Conservation (phyloP, 1,140 invertebrate genomes). For the Xylocopa sonorina region DNA sequence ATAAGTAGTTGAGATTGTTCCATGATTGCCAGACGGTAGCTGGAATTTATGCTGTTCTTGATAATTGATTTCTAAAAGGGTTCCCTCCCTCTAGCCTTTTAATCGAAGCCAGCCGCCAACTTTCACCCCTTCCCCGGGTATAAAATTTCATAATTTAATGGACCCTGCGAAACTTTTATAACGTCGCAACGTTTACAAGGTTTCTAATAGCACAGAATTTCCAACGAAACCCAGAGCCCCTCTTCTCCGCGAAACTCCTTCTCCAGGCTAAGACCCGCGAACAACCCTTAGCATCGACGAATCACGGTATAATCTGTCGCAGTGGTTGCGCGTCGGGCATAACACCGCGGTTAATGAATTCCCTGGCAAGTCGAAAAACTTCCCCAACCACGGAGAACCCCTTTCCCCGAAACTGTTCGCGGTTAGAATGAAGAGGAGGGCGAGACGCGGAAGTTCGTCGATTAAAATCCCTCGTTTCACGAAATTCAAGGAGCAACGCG, state of each 20-base stretch:
- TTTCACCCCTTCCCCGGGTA: too few species aligned
- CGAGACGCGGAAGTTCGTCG: not conserved
- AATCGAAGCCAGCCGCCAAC: too few species aligned
- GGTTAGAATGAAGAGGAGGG: not conserved
- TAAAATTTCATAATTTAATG: too few species aligned
- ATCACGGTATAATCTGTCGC: constrained; percentile 9
- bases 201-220: too few species aligned
- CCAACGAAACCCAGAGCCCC: not conserved
- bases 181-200: too few species aligned
- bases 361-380: constrained; percentile 25
- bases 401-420: too few species aligned
- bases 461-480: constrained; percentile 45
- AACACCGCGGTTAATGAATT: constrained; percentile 32
- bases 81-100: not conserved
- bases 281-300: not conserved
- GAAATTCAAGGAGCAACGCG: constrained; percentile 7
- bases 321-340: not conserved
- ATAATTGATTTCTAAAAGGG: not conserved
- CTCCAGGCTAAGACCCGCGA: not conserved
- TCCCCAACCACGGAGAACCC: not conserved
- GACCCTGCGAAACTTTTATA: too few species aligned
- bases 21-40: not conserved
- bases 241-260: not conserved
- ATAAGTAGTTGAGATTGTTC: not conserved
- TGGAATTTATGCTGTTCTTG: not conserved